Evolutionary conservation across 2,113 vertebrate species (phyloP).

Genomic region (Xenopus borealis): DNA sequence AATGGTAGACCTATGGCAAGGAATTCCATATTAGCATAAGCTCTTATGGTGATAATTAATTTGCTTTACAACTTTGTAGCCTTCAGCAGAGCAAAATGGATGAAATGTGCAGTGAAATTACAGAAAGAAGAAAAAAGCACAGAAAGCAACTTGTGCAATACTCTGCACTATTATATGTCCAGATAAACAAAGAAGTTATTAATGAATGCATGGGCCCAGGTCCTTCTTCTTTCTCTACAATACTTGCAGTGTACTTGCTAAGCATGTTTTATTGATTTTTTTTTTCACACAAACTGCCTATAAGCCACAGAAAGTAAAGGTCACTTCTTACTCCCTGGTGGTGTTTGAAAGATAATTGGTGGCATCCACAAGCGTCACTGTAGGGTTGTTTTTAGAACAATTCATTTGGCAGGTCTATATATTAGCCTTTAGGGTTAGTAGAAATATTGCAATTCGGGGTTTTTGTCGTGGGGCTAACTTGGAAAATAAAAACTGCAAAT

Average conservation of each 20-base stretch:
- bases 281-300: slow-evolving; percentile 32
- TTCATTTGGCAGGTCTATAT: too few species aligned
- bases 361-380: neutral
- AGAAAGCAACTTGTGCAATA: neutral
- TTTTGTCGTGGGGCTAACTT: too few species aligned
- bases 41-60: neutral
- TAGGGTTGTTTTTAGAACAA: neutral
- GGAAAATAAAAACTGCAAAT: too few species aligned
- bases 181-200: too few species aligned
- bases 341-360: slow-evolving; percentile 15
- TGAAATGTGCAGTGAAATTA: slow-evolving; percentile 7
- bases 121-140: neutral
- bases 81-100: neutral
- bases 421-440: too few species aligned
- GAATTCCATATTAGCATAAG: slow-evolving; percentile 21
- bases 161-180: too few species aligned
- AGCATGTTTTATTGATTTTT: slow-evolving; percentile 17
- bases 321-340: slow-evolving; percentile 8
- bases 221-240: neutral
- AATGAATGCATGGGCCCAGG: neutral
- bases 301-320: slow-evolving; percentile 18
- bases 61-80: neutral
- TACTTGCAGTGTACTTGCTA: slow-evolving; percentile 6
- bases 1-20: slow-evolving; percentile 14
- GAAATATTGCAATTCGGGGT: too few species aligned